These are phyloP conservation scores for Eublepharis macularius DNA, from an alignment of 2,113 vertebrate genomes.

Conservation along the genomic window DNA sequence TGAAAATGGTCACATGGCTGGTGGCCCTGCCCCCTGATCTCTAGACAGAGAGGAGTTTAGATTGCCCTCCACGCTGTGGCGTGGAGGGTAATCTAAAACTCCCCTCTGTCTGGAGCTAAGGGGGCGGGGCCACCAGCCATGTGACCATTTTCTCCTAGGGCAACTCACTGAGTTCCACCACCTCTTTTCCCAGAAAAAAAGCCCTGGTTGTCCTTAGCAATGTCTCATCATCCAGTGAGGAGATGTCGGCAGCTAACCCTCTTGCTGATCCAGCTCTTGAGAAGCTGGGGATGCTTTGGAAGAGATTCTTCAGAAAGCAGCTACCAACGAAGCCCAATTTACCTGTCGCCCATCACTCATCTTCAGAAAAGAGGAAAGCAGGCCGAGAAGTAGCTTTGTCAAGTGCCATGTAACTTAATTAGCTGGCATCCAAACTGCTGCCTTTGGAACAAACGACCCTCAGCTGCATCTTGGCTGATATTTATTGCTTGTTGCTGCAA, in stretches of 20 bases:
- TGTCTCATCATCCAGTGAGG: fast-evolving
- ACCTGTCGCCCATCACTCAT: neutral
- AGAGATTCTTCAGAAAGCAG: neutral
- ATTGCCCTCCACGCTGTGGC: too few relatives aligned
- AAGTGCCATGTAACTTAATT: constrained; percentile 20
- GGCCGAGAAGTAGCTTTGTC: neutral
- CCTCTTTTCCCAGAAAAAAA: too few relatives aligned
- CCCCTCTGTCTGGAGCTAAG: too few relatives aligned
- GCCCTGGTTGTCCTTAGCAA: too few relatives aligned
- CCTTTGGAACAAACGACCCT: neutral
- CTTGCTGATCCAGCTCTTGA: neutral
- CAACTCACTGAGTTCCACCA: too few relatives aligned
- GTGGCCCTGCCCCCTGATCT: too few relatives aligned
- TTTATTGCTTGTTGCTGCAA: neutral
- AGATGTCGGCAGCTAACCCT: fast-evolving
- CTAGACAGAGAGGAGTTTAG: too few relatives aligned
- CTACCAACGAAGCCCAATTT: neutral
- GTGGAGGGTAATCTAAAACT: too few relatives aligned
- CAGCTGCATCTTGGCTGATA: neutral
- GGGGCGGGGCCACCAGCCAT: too few relatives aligned
- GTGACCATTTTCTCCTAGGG: too few relatives aligned
- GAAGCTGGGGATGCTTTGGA: neutral
- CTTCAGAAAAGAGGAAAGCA: neutral
- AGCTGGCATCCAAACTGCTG: neutral
- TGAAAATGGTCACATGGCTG: too few relatives aligned